Percentiles rank a stretch among this genome's conserved stretches.
Evolutionary conservation across 2,888 invertebrate species (phyloP).

Genomic region (Drosophila mettleri): DNA sequence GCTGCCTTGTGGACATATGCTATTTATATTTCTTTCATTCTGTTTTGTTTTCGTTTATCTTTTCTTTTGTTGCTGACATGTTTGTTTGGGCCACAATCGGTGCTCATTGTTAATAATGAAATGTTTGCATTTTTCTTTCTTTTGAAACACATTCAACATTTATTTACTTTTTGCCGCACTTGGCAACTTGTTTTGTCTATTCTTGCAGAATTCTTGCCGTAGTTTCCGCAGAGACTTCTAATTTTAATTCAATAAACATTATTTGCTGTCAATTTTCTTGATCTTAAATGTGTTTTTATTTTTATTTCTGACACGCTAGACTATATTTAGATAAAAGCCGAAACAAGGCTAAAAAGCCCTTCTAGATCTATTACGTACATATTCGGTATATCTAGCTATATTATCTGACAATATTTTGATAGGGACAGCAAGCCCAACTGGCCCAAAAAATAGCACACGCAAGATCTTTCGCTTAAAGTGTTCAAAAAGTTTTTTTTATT

Average conservation of each 20-base stretch:
- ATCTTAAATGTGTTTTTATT: neutral
- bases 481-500: neutral
- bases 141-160: slow-evolving; percentile 3
- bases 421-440: neutral
- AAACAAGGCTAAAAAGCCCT: neutral
- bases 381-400: slow-evolving; percentile 12
- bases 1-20: neutral
- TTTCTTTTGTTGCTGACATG: slow-evolving; percentile 22
- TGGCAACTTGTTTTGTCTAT: slow-evolving; percentile 48
- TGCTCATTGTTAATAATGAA: slow-evolving; percentile 45
- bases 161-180: slow-evolving; percentile 35
- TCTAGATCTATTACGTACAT: slow-evolving; percentile 27
- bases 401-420: neutral
- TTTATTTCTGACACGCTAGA: slow-evolving; percentile 50
- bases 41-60: slow-evolving; percentile 16
- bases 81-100: slow-evolving; percentile 61
- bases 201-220: neutral
- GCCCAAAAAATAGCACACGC: neutral
- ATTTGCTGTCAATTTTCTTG: neutral
- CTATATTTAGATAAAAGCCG: slow-evolving; percentile 38
- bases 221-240: no score
- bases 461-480: slow-evolving; percentile 3
- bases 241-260: slow-evolving; percentile 1
- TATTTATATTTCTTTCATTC: slow-evolving; percentile 4
- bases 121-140: slow-evolving; percentile 19